phyloP scores from a whole-genome alignment of 1,140 invertebrate genomes.

The Bombus waltoni region DNA sequence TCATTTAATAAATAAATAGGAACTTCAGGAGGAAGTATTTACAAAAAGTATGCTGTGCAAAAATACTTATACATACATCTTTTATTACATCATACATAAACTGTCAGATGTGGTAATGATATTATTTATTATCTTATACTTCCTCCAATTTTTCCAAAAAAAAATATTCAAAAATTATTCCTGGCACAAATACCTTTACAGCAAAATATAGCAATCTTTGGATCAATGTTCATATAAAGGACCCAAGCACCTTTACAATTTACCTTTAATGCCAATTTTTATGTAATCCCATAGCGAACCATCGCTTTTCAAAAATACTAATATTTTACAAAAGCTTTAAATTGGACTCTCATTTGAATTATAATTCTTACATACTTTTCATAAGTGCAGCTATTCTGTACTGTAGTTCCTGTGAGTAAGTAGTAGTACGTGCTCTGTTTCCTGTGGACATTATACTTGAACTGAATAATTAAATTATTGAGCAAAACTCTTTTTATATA shows the following conservation, averaged over 20 bases:
- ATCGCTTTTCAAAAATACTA: slow-evolving; percentile 60
- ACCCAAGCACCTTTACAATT: slow-evolving; percentile 65
- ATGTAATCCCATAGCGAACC: slow-evolving; percentile 53
- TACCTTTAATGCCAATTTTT: slow-evolving; percentile 25
- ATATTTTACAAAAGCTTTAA: slow-evolving; percentile 45
- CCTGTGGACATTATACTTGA: slow-evolving; percentile 80
- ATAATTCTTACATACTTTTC: slow-evolving; percentile 82
- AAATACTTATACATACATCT: background rate
- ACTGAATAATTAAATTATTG: slow-evolving; percentile 68
- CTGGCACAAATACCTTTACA: slow-evolving; percentile 51
- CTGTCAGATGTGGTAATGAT: background rate
- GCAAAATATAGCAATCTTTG: slow-evolving; percentile 40
- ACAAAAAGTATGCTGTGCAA: background rate
- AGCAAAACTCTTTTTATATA: slow-evolving; percentile 25
- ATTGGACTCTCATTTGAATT: slow-evolving; percentile 44
- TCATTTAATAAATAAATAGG: slow-evolving; percentile 12
- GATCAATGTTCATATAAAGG: slow-evolving; percentile 38
- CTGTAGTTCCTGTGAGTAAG: slow-evolving; percentile 83
- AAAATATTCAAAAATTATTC: slow-evolving; percentile 34
- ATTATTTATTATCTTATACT: slow-evolving; percentile 1
- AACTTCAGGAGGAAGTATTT: slow-evolving; percentile 44
- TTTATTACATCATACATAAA: background rate
- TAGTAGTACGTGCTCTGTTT: slow-evolving; percentile 81
- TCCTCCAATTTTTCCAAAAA: slow-evolving; percentile 33
- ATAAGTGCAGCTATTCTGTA: slow-evolving; percentile 83